These are phyloP conservation scores for Camponotus fellah DNA, from an alignment of 2,888 invertebrate genomes.

Conservation along the genomic window DNA sequence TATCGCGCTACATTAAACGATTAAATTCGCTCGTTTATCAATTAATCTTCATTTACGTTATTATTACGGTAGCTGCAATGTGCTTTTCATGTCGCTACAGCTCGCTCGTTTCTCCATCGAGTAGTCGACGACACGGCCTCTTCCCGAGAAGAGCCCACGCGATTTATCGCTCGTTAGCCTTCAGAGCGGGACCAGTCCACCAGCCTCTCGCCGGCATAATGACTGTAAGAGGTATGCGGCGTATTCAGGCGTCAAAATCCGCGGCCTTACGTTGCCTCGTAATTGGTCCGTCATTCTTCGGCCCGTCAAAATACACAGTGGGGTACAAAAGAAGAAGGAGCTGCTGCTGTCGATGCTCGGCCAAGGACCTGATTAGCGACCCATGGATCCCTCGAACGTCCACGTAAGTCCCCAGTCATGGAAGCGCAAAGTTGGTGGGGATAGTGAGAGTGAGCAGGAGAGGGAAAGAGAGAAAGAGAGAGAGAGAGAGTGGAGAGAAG, in stretches of 20 bases:
- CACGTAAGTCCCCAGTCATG: slow-evolving; percentile 43
- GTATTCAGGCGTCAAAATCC: slow-evolving; percentile 71
- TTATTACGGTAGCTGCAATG: slow-evolving; percentile 54
- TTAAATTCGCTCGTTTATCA: slow-evolving; percentile 22
- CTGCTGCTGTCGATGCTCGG: slow-evolving; percentile 59
- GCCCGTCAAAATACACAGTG: slow-evolving; percentile 74
- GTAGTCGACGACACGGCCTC: slow-evolving; percentile 48
- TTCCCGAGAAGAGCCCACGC: slow-evolving; percentile 56
- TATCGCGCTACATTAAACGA: slow-evolving; percentile 31
- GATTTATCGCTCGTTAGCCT: slow-evolving; percentile 78
- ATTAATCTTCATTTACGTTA: slow-evolving; percentile 50
- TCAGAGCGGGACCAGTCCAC: slow-evolving; percentile 50
- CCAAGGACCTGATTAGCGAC: slow-evolving; percentile 76
- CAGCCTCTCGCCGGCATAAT: slow-evolving; percentile 69
- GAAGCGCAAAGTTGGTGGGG: slow-evolving; percentile 25
- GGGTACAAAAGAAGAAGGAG: slow-evolving; percentile 37
- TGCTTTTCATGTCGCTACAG: slow-evolving; percentile 52
- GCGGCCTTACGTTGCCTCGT: slow-evolving; percentile 66
- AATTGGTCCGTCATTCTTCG: slow-evolving; percentile 79
- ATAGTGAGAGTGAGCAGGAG: neutral
- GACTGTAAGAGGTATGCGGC: slow-evolving; percentile 70
- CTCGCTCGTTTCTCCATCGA: slow-evolving; percentile 52
- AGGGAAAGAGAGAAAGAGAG: neutral
- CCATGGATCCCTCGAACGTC: slow-evolving; percentile 63
- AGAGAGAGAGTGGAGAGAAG: slow-evolving; percentile 19